A percentile compares a stretch with the other conserved stretches of the same genome.
Evolutionary conservation across 2,113 vertebrate genomes (phyloP).

Genomic region (Meles meles): DNA sequence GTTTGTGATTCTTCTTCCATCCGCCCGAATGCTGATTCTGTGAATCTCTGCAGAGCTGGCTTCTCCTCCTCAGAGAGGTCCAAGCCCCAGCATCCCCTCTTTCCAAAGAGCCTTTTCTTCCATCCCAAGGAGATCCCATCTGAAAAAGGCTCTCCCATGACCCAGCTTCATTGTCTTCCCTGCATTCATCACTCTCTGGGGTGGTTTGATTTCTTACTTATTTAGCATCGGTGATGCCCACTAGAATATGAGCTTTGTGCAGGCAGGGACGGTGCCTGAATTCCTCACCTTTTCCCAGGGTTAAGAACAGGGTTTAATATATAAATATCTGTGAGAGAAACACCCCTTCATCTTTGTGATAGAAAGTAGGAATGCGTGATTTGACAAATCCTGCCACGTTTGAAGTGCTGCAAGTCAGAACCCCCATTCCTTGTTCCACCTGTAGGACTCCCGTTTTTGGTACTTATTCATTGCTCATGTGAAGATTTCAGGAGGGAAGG

Average conservation of each 20-base stretch:
- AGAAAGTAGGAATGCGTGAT: neutral
- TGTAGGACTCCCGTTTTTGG: neutral
- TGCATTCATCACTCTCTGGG: neutral
- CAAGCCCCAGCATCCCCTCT: no score
- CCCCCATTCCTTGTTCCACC: rapidly evolving
- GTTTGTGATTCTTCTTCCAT: neutral
- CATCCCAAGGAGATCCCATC: rapidly evolving
- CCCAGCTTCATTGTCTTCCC: no score
- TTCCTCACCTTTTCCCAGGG: neutral
- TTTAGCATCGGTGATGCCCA: rapidly evolving
- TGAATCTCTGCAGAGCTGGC: neutral
- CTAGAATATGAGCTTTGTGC: rapidly evolving
- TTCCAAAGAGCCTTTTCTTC: neutral
- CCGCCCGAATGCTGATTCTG: neutral
- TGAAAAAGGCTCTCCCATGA: neutral
- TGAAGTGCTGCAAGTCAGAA: neutral
- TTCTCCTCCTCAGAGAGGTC: neutral
- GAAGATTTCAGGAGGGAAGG: neutral
- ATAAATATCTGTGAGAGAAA: neutral
- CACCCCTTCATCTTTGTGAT: neutral
- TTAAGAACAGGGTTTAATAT: no score
- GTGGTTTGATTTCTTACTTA: no score
- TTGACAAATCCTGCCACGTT: neutral
- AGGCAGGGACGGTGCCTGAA: neutral
- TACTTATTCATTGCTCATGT: rapidly evolving